Percentiles rank a stretch among this genome's conserved stretches.
phyloP scores from a whole-genome alignment of 35 echinoderm and acorn worm species.

The Diadema setosum region DNA sequence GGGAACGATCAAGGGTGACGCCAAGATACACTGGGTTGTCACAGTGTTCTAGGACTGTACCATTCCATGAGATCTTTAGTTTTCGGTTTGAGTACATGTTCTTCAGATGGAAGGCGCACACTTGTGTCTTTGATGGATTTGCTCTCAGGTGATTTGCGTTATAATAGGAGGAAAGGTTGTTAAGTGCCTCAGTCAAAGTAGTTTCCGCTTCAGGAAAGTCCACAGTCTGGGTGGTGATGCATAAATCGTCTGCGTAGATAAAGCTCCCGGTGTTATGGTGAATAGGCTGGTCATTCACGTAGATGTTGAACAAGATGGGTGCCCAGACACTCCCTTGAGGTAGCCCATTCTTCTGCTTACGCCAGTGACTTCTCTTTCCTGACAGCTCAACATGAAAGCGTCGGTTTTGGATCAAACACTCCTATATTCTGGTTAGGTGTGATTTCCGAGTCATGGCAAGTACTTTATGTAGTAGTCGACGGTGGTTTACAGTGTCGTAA shows the following conservation, averaged over 20 bases:
- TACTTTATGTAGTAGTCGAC: neutral
- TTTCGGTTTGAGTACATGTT: conserved; percentile 3
- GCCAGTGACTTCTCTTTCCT: neutral
- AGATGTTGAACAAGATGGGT: conserved; percentile 7
- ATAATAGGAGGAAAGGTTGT: conserved; percentile 3
- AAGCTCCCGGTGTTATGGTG: neutral
- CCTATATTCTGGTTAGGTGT: neutral
- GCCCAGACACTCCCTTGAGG: conserved; percentile 5
- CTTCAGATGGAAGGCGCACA: conserved; percentile 25
- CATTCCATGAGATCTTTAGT: neutral
- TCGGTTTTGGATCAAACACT: neutral
- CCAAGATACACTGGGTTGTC: conserved; percentile 15
- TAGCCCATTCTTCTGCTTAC: neutral
- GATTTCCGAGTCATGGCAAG: conserved; percentile 1
- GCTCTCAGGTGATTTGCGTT: conserved; percentile 32
- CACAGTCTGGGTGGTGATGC: neutral
- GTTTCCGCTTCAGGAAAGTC: neutral
- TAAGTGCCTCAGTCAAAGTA: neutral
- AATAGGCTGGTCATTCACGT: conserved; percentile 3
- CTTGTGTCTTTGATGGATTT: conserved; percentile 57
- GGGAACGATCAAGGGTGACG: neutral
- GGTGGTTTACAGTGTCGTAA: conserved; percentile 51
- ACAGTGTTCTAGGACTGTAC: neutral
- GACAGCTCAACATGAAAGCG: conserved; percentile 13
- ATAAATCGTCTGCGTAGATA: conserved; percentile 12